Evolutionary conservation across 2,113 vertebrate species (phyloP), one percentile per base, ranked within the genome.

Genomic region (Oncorhynchus tshawytscha): DNA sequence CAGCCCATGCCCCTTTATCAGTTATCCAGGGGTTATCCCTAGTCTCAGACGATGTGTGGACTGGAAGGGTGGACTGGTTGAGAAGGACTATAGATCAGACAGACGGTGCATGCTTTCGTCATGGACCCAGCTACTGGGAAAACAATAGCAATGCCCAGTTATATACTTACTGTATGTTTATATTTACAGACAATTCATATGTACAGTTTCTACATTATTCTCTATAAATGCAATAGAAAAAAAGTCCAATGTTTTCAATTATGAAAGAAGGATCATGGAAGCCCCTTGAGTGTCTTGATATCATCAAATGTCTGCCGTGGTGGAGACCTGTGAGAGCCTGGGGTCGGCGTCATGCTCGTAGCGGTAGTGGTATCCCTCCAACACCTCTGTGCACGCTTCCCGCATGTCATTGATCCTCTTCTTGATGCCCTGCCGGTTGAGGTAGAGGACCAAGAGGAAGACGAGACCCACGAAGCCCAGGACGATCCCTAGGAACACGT

Each of bases 351-450:
- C 93, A 0, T 91, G 89, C 90, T 95, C 93, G 0, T 93, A 93
- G 65, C 88, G 91, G 80, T 95, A 95, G 79, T 92, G 94, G 77
- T 94, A 94, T 2, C 94, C 93, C 27, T 94, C 94, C 90, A 91
- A 91, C 80, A 94, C 89, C 83, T 94, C 92, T 31, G 91, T 88
- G 87, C 94, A 94, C 70, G 94, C 88, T 1, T 95, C 93, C 1
- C 94, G 88, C 85, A 91, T 49, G 67, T 93, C 91, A 0, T 91
- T 89, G 77, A 92, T 75, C 25, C 94, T 91, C 66, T 89, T 93
- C 84, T 95, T 94, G 80, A 95, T 95, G 70, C 93, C 94, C 79
- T 87, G 91, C n/a, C 93, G 91, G 85, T 95, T 95, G 34, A 95
- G 92, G 73, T 94, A 95, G 3, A 95, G 94, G 6, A 95, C 94